These are phyloP conservation scores for Chondrilla cf. caribensis DNA, from an alignment of 37 sponge, comb jelly and placozoan species.

Conservation along the genomic window DNA sequence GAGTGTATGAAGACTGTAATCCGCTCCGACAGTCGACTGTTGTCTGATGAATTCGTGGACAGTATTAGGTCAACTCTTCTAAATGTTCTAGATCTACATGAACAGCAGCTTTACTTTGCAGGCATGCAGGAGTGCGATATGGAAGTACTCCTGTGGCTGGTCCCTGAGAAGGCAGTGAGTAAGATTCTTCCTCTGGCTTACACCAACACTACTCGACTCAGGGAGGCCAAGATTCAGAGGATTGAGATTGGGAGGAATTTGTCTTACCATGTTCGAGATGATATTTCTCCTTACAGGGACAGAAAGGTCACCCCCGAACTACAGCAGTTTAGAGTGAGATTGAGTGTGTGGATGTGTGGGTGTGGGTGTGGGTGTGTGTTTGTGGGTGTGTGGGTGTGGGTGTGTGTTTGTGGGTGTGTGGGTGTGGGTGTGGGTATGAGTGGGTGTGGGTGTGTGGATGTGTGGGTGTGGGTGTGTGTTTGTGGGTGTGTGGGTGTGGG, in stretches of 20 bases:
- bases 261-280: constrained; percentile 19
- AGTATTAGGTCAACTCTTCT: not conserved
- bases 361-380: too few species aligned
- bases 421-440: too few species aligned
- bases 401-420: too few species aligned
- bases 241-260: constrained; percentile 19
- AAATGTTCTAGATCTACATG: not conserved
- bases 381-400: too few species aligned
- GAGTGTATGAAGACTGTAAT: constrained; percentile 1
- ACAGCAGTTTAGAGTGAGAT: constrained; percentile 23
- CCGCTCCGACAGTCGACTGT: not conserved
- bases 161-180: not conserved
- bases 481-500: too few species aligned
- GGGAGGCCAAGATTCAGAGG: not conserved
- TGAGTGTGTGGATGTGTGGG: too few species aligned
- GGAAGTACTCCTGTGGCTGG: constrained; percentile 4
- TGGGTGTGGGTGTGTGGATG: too few species aligned
- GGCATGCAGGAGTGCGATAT: not conserved
- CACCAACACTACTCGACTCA: not conserved
- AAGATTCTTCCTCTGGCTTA: constrained; percentile 4
- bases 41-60: not conserved
- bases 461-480: too few species aligned
- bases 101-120: constrained; percentile 12
- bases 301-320: not conserved
- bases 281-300: not conserved